These are phyloP conservation scores for Canis aureus DNA, from an alignment of 2,113 vertebrate species.

Conservation along the genomic window DNA sequence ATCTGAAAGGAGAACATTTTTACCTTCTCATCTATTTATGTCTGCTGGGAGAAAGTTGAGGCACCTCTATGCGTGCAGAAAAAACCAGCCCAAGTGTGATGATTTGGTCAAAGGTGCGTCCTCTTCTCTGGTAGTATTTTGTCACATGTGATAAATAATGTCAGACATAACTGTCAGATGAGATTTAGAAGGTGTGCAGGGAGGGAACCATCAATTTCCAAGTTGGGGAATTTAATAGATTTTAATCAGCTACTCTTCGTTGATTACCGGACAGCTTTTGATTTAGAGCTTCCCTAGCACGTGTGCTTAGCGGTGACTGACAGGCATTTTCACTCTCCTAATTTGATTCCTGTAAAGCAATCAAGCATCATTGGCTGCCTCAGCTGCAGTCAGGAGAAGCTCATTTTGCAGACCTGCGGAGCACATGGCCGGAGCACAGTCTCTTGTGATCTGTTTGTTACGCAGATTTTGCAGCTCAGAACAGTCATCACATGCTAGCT, in stretches of 20 bases:
- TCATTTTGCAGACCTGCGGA: background rate
- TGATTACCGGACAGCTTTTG: constrained; percentile 76
- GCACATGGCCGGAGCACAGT: background rate
- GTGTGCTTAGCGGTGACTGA: constrained; percentile 63
- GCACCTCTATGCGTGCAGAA: background rate
- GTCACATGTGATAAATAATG: constrained; percentile 56
- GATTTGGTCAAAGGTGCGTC: background rate
- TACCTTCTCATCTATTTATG: background rate
- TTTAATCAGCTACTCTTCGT: constrained; percentile 80
- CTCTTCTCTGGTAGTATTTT: background rate
- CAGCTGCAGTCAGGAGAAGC: constrained; percentile 10
- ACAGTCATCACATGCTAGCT: background rate
- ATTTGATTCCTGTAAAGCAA: constrained; percentile 82
- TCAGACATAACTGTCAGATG: constrained; percentile 57
- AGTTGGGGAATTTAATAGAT: constrained; percentile 80
- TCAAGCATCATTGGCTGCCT: constrained; percentile 59
- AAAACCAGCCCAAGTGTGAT: rapidly evolving
- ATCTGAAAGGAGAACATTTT: constrained; percentile 1
- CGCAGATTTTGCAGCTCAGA: background rate
- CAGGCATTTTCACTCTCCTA: constrained; percentile 68
- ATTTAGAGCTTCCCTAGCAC: constrained; percentile 29
- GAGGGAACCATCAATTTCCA: constrained; percentile 60
- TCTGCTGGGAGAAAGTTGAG: background rate
- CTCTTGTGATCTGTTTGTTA: background rate
- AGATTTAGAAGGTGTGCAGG: constrained; percentile 54